Base-by-base conservation (phyloP, 2,888 invertebrate species). In the Trissoscelio sp. region DNA sequence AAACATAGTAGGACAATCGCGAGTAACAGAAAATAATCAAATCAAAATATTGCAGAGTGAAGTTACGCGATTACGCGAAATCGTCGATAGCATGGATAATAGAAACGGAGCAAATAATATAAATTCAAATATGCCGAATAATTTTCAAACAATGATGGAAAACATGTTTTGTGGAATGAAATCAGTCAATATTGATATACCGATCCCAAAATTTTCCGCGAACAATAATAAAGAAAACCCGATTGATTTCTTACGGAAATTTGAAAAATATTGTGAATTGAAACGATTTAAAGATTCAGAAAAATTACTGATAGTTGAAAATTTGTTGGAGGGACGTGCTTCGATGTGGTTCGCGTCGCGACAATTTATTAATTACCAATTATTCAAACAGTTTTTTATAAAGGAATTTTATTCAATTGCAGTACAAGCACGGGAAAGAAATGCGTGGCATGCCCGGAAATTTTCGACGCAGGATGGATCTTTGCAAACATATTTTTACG, bases 391-490 rank as follows among this genome's bases (percentile, higher is more conserved):
- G 12, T n/a, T 20, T 0, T 79, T 79, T 20, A n/a, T 72, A 1
- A n/a, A 11, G 6, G 64, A 79, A 73, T 79, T 79, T 57, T 73
- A 79, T 53, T 72, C 73, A 0, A 28, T 72, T 3, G 22, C 79
- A 2, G 42, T 72, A 5, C 66, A 72, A 53, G 67, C 60, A 7
- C 57, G 60, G 12, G 57, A 46, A 12, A 18, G 53, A 22, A 67
- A 64, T 24, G 39, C 60, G 3, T 79, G 79, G 66, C 31, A 39
- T n/a, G 11, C 18, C 0, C 53, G 66, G 11, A 58, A 46, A 48
- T n/a, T n/a, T n/a, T n/a, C n/a, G n/a, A n/a, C n/a, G n/a, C n/a
- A n/a, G n/a, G n/a, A n/a, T n/a, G n/a, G n/a, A n/a, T n/a, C n/a
- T n/a, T n/a, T n/a, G n/a, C n/a, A n/a, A n/a, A n/a, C n/a, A n/a